A percentile compares a stretch with the other conserved stretches of the same genome.
These are phyloP conservation scores for Drosophila virilis DNA, from an alignment of 1,140 invertebrate genomes.

Conservation along the genomic window DNA sequence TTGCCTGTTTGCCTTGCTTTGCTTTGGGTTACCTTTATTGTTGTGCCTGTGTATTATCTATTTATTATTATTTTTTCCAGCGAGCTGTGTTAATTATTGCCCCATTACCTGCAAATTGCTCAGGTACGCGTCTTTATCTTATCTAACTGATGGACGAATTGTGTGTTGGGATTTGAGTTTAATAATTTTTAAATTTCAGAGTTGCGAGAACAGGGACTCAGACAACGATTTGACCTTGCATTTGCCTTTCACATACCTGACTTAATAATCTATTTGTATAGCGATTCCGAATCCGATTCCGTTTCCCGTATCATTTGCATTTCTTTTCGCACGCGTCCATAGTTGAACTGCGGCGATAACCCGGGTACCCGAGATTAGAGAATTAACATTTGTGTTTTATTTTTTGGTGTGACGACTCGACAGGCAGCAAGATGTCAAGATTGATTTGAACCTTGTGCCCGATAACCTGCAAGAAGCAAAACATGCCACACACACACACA, in stretches of 20 bases:
- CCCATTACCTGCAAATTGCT: slow-evolving; percentile 56
- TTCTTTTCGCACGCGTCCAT: slow-evolving; percentile 38
- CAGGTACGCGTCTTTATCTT: slow-evolving; percentile 48
- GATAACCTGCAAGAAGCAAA: slow-evolving; percentile 16
- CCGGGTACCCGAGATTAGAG: slow-evolving; percentile 61
- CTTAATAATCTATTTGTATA: slow-evolving; percentile 29
- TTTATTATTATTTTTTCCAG: background rate
- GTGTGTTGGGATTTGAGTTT: slow-evolving; percentile 42
- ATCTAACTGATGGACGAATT: slow-evolving; percentile 49
- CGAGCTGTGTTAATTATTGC: slow-evolving; percentile 60
- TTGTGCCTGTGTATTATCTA: slow-evolving; percentile 24
- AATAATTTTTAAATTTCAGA: background rate
- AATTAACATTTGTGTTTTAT: slow-evolving; percentile 57
- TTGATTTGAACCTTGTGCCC: slow-evolving; percentile 56
- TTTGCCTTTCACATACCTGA: slow-evolving; percentile 71
- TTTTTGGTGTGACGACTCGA: slow-evolving; percentile 34
- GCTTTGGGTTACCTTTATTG: slow-evolving; percentile 30
- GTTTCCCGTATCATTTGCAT: slow-evolving; percentile 50
- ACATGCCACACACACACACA: background rate
- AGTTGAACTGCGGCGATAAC: slow-evolving; percentile 59
- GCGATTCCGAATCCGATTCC: background rate
- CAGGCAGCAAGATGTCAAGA: slow-evolving; percentile 7
- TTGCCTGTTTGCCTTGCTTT: slow-evolving; percentile 25
- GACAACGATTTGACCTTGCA: slow-evolving; percentile 55
- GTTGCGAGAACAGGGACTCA: background rate